phyloP scores from a whole-genome alignment of 2,113 vertebrate species.

The Ameiurus melas region DNA sequence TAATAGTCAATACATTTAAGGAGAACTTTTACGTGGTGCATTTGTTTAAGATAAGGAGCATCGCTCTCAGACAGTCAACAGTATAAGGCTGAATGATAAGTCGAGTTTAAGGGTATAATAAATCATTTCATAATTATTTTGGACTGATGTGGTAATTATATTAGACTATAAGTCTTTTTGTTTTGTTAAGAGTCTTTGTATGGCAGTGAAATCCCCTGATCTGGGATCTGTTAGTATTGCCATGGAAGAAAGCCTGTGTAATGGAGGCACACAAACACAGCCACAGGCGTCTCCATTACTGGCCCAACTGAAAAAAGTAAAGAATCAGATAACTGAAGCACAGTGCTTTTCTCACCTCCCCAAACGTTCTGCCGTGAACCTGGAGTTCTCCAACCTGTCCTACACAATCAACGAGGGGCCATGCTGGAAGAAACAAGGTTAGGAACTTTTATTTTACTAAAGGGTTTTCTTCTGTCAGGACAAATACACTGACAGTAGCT shows the following conservation, averaged over 20 bases:
- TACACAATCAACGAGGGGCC: slow-evolving; percentile 92
- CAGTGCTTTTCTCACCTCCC: slow-evolving; percentile 96
- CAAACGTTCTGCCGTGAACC: slow-evolving; percentile 87
- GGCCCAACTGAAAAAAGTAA: slow-evolving; percentile 95
- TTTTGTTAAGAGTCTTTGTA: slow-evolving; percentile 60
- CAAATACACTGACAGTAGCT: not conserved
- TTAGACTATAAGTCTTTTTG: not conserved
- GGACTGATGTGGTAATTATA: not conserved
- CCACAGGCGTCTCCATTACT: slow-evolving; percentile 66
- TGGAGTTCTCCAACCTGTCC: slow-evolving; percentile 91
- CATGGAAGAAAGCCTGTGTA: slow-evolving; percentile 79
- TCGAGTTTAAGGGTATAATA: too few species aligned
- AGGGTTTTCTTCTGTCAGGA: not conserved
- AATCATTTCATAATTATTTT: too few species aligned
- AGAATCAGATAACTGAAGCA: slow-evolving; percentile 96
- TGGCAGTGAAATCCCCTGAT: slow-evolving; percentile 82
- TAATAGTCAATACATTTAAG: not conserved
- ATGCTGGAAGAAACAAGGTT: slow-evolving; percentile 82
- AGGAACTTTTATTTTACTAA: not conserved
- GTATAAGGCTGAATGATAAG: too few species aligned
- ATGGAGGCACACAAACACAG: slow-evolving; percentile 60
- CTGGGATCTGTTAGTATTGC: slow-evolving; percentile 75
- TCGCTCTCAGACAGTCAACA: too few species aligned
- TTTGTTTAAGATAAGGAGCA: too few species aligned
- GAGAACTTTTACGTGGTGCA: not conserved